These are phyloP conservation scores for Lepisosteus oculatus DNA, from an alignment of 2,113 vertebrate genomes.

Conservation along the genomic window DNA sequence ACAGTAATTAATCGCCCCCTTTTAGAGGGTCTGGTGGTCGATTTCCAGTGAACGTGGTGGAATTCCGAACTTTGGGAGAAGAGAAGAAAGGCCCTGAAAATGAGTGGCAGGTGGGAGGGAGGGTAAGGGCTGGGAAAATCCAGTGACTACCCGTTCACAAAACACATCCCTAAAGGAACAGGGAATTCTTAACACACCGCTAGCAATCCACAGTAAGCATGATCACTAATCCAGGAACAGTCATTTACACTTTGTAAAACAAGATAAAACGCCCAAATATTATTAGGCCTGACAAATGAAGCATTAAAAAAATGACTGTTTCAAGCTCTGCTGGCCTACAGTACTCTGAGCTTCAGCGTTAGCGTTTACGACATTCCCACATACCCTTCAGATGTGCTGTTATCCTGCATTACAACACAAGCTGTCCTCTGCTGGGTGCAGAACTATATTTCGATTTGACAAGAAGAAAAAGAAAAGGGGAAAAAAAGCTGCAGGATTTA, in stretches of 20 bases:
- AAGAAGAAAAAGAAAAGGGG: conserved; percentile 21
- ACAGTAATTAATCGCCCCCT: conserved; percentile 2
- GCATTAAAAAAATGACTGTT: background rate
- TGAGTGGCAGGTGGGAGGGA: background rate
- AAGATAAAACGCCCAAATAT: no score
- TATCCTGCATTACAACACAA: background rate
- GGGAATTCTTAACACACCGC: no score
- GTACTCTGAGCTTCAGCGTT: background rate
- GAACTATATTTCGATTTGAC: conserved; percentile 26
- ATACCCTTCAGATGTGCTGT: background rate
- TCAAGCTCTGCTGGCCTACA: background rate
- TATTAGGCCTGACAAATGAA: no score
- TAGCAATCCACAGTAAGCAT: no score
- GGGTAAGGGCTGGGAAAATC: background rate
- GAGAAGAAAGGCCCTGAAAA: background rate
- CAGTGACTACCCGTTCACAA: background rate
- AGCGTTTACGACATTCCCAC: background rate
- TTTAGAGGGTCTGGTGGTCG: conserved; percentile 1
- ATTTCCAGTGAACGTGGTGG: background rate
- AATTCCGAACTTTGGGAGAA: background rate
- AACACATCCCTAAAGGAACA: no score
- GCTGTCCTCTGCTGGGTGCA: background rate
- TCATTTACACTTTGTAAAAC: no score
- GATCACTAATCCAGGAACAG: no score
- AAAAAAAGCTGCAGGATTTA: conserved; percentile 39